phyloP scores from a whole-genome alignment of 2,797 vertebrate species.

The Schizopygopsis pylzovi region DNA sequence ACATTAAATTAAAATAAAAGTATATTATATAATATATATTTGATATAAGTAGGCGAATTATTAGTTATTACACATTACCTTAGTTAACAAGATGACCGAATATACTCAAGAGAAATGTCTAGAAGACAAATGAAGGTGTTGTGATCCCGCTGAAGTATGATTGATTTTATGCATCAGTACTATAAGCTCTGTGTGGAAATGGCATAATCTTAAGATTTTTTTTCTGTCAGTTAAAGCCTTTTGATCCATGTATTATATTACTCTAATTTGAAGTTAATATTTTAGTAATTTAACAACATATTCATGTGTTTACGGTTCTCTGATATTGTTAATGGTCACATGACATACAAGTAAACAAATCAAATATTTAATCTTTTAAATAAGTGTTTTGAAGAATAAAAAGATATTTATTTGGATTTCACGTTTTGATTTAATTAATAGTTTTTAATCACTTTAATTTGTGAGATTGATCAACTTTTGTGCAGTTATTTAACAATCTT shows the following conservation, averaged over 20 bases:
- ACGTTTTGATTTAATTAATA: too few relatives aligned
- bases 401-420: too few relatives aligned
- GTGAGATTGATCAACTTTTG: too few relatives aligned
- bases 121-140: background rate
- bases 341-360: background rate
- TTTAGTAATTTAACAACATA: too few relatives aligned
- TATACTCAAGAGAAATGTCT: background rate
- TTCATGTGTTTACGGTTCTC: background rate
- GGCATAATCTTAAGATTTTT: background rate
- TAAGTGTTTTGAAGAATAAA: background rate
- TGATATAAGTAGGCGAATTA: background rate
- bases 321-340: background rate
- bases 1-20: background rate
- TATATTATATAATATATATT: too few relatives aligned
- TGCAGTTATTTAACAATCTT: too few relatives aligned
- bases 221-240: too few relatives aligned
- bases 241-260: too few relatives aligned
- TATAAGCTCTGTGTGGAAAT: background rate
- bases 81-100: background rate
- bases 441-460: too few relatives aligned
- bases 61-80: background rate
- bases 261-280: too few relatives aligned
- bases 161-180: too few relatives aligned
- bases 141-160: background rate
- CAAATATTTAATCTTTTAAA: background rate